phyloP scores from a whole-genome alignment of 2,888 invertebrate genomes.

The Lepetodrilus schrolli region DNA sequence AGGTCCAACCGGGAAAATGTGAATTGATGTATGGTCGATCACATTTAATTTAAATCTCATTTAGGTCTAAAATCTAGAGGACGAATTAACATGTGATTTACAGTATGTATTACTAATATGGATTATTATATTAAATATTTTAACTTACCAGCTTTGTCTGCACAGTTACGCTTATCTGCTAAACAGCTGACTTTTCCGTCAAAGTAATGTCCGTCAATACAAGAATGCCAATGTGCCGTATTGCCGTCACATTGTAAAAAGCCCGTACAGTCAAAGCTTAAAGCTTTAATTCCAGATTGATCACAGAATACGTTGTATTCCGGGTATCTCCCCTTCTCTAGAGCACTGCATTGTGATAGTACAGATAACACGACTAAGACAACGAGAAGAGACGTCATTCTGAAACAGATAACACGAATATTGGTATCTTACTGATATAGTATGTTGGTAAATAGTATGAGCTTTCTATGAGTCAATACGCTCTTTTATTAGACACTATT shows the following conservation, averaged over 20 bases:
- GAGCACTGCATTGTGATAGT: neutral
- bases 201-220: neutral
- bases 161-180: neutral
- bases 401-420: too few relatives aligned
- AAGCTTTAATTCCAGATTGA: neutral
- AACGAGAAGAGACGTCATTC: neutral
- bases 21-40: too few relatives aligned
- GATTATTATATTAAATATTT: neutral
- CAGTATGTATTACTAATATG: too few relatives aligned
- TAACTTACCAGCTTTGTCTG: neutral
- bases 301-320: neutral
- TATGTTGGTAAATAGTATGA: too few relatives aligned
- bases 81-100: too few relatives aligned
- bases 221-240: neutral
- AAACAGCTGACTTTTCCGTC: neutral
- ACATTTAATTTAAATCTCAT: too few relatives aligned
- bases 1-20: too few relatives aligned
- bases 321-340: neutral
- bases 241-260: neutral
- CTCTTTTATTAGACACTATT: too few relatives aligned
- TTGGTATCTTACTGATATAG: too few relatives aligned
- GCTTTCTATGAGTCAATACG: too few relatives aligned
- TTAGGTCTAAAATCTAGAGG: too few relatives aligned
- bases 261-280: neutral
- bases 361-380: neutral